phyloP scores from a whole-genome alignment of 2,113 vertebrate genomes.

The Silurus meridionalis region DNA sequence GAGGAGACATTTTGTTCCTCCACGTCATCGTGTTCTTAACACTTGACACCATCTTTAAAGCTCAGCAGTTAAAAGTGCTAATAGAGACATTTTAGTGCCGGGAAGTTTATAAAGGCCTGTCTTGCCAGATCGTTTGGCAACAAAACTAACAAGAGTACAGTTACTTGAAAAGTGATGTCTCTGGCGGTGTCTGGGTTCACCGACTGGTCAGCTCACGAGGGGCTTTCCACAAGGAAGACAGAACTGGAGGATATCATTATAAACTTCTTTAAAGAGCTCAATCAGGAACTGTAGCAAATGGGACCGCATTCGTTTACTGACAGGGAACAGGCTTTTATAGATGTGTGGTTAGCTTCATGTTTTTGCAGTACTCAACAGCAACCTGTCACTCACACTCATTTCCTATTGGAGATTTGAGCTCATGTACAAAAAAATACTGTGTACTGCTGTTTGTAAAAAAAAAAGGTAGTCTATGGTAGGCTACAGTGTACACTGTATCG shows the following conservation, averaged over 20 bases:
- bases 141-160: slow-evolving; percentile 61
- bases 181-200: slow-evolving; percentile 64
- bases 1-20: slow-evolving; percentile 42
- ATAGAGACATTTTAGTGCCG: slow-evolving; percentile 56
- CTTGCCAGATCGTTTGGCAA: slow-evolving; percentile 65
- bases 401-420: background rate
- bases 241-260: slow-evolving; percentile 43
- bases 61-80: slow-evolving; percentile 60
- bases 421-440: background rate
- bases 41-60: slow-evolving; percentile 46
- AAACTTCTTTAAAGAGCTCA: slow-evolving; percentile 38
- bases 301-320: slow-evolving; percentile 10
- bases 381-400: background rate
- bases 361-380: slow-evolving; percentile 5
- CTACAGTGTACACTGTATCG: background rate
- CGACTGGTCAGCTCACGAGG: slow-evolving; percentile 63
- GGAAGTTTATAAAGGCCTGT: slow-evolving; percentile 53
- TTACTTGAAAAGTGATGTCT: slow-evolving; percentile 57
- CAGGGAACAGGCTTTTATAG: background rate
- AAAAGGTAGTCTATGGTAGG: background rate
- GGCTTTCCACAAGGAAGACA: slow-evolving; percentile 53
- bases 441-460: background rate
- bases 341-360: slow-evolving; percentile 8
- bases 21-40: slow-evolving; percentile 57
- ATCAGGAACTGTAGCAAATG: slow-evolving; percentile 26